Conservation (phyloP, 1,140 invertebrate genomes). For the Laodelphax striatellus region DNA sequence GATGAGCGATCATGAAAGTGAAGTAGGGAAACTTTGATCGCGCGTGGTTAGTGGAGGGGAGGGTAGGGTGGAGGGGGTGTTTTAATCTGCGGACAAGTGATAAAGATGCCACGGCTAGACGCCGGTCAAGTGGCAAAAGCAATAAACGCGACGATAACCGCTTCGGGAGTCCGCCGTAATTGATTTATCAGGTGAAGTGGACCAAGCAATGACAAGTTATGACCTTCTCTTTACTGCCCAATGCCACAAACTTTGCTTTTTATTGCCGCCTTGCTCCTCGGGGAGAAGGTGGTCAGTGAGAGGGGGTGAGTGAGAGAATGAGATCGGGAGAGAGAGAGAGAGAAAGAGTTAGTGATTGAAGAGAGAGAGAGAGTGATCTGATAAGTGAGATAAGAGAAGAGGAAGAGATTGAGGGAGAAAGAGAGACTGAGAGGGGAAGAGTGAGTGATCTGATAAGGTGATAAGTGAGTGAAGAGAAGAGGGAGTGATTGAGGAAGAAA, state of each 20-base stretch:
- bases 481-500: background rate
- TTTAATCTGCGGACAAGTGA: constrained; percentile 3
- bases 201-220: background rate
- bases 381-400: too few relatives aligned
- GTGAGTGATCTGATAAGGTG: background rate
- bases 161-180: background rate
- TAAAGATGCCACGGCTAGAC: background rate
- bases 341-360: background rate
- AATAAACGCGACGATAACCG: too few relatives aligned
- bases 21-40: too few relatives aligned
- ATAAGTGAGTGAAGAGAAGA: background rate
- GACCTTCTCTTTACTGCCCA: background rate
- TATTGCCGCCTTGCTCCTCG: background rate
- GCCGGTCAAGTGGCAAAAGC: too few relatives aligned
- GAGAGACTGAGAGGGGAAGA: background rate
- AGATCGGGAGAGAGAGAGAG: background rate
- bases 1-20: too few relatives aligned
- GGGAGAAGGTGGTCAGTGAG: background rate
- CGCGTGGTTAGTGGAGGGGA: too few relatives aligned
- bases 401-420: background rate
- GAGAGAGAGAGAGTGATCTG: background rate
- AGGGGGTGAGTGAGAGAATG: background rate
- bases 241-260: background rate
- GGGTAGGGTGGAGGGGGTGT: background rate
- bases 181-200: background rate